Percentiles rank a stretch among this genome's conserved stretches.
phyloP scores from a whole-genome alignment of 2,888 invertebrate genomes.

The Sarcophaga variegata region DNA sequence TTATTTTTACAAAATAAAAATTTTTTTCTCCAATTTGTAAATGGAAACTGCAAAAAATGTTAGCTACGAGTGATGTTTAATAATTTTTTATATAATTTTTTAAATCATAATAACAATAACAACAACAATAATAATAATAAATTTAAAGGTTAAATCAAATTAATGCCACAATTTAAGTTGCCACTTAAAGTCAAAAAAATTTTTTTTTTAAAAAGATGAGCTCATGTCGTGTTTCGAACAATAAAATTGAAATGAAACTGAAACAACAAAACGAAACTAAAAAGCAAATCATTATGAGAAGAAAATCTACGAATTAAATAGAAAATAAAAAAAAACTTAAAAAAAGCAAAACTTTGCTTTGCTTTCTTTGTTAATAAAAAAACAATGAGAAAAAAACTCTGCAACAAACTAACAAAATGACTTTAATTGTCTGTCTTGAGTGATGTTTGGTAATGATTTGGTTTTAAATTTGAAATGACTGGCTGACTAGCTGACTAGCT shows the following conservation, averaged over 20 bases:
- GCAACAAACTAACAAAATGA: background rate
- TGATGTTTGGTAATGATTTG: constrained; percentile 12
- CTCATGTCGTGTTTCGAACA: background rate
- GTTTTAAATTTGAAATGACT: constrained; percentile 6
- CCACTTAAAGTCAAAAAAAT: background rate
- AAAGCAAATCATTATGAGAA: constrained; percentile 2
- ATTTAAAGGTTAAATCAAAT: no score
- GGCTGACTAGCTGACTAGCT: background rate
- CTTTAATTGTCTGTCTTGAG: background rate
- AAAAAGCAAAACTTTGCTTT: constrained; percentile 11
- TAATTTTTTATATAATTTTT: background rate
- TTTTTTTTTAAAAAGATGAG: background rate
- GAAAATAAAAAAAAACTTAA: background rate
- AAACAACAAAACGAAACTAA: background rate
- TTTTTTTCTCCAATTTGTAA: no score
- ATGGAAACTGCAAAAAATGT: no score
- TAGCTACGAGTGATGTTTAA: no score
- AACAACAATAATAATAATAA: background rate
- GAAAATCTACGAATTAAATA: background rate
- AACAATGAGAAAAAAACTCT: constrained; percentile 3
- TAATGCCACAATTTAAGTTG: background rate
- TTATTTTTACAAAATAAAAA: no score
- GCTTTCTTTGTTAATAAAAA: background rate
- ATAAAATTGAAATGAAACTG: background rate
- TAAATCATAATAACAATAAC: background rate